Percentiles rank a stretch among this genome's conserved stretches.
Conservation (phyloP, 2,797 vertebrate genomes). For the Sus cebifrons region DNA sequence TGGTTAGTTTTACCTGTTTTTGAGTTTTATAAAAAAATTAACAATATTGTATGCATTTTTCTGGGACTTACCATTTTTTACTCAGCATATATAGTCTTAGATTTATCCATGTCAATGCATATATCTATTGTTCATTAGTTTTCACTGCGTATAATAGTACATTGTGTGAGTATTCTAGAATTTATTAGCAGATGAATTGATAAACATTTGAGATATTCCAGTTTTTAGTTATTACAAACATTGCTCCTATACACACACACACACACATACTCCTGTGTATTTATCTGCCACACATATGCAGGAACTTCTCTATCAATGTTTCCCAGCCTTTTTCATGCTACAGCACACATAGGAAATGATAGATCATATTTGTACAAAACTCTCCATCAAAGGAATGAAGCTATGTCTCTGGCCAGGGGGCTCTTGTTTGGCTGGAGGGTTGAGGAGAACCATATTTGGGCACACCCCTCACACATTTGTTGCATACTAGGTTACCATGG, state of each 20-base stretch:
- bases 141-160: background rate
- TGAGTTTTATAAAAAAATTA: slow-evolving; percentile 25
- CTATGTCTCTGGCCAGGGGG: background rate
- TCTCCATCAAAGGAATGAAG: background rate
- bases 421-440: background rate
- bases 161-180: background rate
- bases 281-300: background rate
- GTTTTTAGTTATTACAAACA: slow-evolving; percentile 43
- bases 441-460: background rate
- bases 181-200: slow-evolving; percentile 29
- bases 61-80: background rate
- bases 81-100: background rate
- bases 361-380: background rate
- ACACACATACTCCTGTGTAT: background rate
- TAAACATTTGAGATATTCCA: background rate
- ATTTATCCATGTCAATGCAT: background rate
- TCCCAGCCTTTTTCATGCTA: background rate
- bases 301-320: slow-evolving; percentile 2
- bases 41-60: slow-evolving; percentile 13
- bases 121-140: slow-evolving; percentile 17
- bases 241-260: background rate
- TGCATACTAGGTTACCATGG: background rate
- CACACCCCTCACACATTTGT: background rate
- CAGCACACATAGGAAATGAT: background rate
- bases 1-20: slow-evolving; percentile 20